These are phyloP conservation scores for Acipenser oxyrinchus DNA, from an alignment of 2,797 vertebrate species.

Conservation along the genomic window DNA sequence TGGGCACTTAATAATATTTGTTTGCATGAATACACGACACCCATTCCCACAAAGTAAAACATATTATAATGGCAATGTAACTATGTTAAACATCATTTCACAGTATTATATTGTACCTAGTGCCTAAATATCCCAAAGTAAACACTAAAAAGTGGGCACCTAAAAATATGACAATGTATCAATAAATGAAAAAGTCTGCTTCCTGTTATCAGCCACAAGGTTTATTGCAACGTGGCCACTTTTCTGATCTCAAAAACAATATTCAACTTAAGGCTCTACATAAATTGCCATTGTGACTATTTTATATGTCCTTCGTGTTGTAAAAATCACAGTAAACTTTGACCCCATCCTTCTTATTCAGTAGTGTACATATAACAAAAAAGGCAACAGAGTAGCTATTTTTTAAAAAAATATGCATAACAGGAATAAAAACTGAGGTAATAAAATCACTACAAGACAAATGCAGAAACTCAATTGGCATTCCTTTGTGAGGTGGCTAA, in stretches of 20 bases:
- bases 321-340: slow-evolving; percentile 68
- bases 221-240: slow-evolving; percentile 86
- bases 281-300: slow-evolving; percentile 69
- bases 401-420: slow-evolving; percentile 49
- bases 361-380: slow-evolving; percentile 76
- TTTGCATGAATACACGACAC: too few species aligned
- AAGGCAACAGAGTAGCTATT: slow-evolving; percentile 66
- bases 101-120: too few species aligned
- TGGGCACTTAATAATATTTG: too few species aligned
- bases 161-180: not conserved
- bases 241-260: slow-evolving; percentile 79
- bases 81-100: too few species aligned
- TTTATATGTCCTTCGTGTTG: slow-evolving; percentile 61
- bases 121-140: too few species aligned
- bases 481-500: slow-evolving; percentile 51
- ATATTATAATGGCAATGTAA: too few species aligned
- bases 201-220: slow-evolving; percentile 77
- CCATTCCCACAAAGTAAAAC: too few species aligned
- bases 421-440: slow-evolving; percentile 72
- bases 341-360: slow-evolving; percentile 51
- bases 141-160: too few species aligned
- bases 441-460: slow-evolving; percentile 59
- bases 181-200: slow-evolving; percentile 58
- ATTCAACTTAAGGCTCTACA: slow-evolving; percentile 84
- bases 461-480: slow-evolving; percentile 69